Conservation (phyloP, 1,140 invertebrate genomes). For the Lepidostoma basale region DNA sequence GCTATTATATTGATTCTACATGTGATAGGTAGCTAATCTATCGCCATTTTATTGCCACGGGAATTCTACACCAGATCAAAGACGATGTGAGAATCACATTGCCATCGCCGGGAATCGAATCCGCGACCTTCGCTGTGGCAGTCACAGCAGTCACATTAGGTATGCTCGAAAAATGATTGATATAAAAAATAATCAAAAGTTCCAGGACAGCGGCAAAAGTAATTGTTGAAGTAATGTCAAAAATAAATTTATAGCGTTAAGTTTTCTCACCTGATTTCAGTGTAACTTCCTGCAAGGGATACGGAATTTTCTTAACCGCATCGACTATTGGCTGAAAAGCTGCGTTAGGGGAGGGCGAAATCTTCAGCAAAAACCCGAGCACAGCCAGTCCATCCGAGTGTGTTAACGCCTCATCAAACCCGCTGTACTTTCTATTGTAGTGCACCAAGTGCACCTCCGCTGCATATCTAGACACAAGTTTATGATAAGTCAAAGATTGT, state of each 20-base stretch:
- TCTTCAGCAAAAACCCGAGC: slow-evolving; percentile 75
- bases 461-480: slow-evolving; percentile 62
- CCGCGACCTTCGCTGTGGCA: too few relatives aligned
- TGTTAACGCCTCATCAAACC: slow-evolving; percentile 69
- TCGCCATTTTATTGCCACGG: too few relatives aligned
- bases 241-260: not conserved
- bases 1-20: too few relatives aligned
- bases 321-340: slow-evolving; percentile 47
- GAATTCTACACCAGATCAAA: too few relatives aligned
- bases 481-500: not conserved
- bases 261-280: slow-evolving; percentile 23
- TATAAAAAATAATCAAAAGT: not conserved
- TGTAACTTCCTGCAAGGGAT: not conserved
- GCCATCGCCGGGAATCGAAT: too few relatives aligned
- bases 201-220: not conserved
- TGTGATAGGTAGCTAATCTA: too few relatives aligned
- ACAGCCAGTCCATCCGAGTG: slow-evolving; percentile 79
- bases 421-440: slow-evolving; percentile 76
- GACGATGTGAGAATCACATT: too few relatives aligned
- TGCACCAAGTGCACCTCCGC: slow-evolving; percentile 82
- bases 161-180: not conserved
- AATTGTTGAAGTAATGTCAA: not conserved
- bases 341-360: slow-evolving; percentile 51
- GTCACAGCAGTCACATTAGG: not conserved
- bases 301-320: slow-evolving; percentile 6